Evolutionary conservation across 2,797 vertebrate genomes (phyloP).

Genomic region (Gymnoscopelus microlampas): DNA sequence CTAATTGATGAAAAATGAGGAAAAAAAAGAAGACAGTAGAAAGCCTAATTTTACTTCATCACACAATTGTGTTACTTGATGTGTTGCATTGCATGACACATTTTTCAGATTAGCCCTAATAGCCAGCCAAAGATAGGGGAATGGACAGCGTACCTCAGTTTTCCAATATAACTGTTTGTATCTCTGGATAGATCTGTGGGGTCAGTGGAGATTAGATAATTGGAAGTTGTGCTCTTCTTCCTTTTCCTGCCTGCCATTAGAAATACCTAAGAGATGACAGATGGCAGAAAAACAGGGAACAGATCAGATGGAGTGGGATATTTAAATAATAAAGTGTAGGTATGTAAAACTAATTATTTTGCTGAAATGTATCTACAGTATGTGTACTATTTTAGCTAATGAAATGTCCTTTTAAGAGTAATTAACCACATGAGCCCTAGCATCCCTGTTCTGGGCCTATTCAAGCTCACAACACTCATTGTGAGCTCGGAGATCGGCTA

Average conservation of each 20-base stretch:
- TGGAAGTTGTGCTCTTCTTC: constrained; percentile 90
- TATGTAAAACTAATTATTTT: too few relatives aligned
- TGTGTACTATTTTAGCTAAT: too few relatives aligned
- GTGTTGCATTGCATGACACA: not conserved
- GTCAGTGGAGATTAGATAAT: constrained; percentile 91
- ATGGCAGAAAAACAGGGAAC: not conserved
- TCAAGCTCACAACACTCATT: too few relatives aligned
- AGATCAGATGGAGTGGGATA: not conserved
- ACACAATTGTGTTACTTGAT: too few relatives aligned
- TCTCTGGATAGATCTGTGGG: constrained; percentile 87
- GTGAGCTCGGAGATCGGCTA: too few relatives aligned
- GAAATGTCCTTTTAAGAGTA: too few relatives aligned
- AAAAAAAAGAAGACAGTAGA: constrained; percentile 10
- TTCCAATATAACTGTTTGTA: constrained; percentile 87
- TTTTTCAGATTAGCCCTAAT: not conserved
- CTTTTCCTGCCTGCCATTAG: constrained; percentile 91
- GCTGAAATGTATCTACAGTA: too few relatives aligned
- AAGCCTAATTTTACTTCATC: not conserved
- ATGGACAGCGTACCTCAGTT: constrained; percentile 81
- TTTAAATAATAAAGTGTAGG: too few relatives aligned
- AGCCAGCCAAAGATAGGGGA: not conserved
- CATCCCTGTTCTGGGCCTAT: too few relatives aligned
- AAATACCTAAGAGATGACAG: constrained; percentile 80
- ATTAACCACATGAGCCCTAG: too few relatives aligned
- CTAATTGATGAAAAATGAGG: not conserved